Conservation (phyloP, 2,888 invertebrate genomes). For the Folsomia manolachei region DNA sequence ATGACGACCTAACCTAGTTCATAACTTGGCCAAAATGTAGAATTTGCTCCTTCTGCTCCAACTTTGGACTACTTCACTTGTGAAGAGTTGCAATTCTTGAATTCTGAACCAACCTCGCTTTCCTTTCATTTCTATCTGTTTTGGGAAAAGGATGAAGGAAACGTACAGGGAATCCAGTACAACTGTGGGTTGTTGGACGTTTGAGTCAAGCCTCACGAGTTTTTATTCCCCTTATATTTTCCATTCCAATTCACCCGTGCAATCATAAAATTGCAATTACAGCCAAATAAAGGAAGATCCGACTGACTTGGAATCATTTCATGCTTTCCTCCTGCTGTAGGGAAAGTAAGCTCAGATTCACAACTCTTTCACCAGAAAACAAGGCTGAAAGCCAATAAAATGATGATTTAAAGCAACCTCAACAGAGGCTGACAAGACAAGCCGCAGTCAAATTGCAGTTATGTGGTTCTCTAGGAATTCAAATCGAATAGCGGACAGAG, state of each 20-base stretch:
- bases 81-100: no score
- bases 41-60: no score
- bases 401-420: constrained; percentile 16
- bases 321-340: no score
- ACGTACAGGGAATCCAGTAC: background rate
- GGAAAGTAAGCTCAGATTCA: background rate
- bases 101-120: no score
- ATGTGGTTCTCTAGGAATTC: no score
- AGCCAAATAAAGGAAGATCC: background rate
- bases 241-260: constrained; percentile 20
- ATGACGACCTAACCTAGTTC: no score
- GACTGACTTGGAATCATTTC: background rate
- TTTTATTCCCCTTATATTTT: constrained; percentile 11
- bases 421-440: constrained; percentile 11
- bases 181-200: background rate
- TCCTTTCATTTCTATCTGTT: no score
- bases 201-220: background rate
- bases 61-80: no score
- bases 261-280: constrained; percentile 21
- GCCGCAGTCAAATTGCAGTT: constrained; percentile 20
- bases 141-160: background rate
- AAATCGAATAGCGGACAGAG: no score
- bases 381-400: constrained; percentile 19
- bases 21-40: no score
- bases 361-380: constrained; percentile 14